Conservation (phyloP, 2,797 vertebrate species). For the Lycodopsis pacificus region DNA sequence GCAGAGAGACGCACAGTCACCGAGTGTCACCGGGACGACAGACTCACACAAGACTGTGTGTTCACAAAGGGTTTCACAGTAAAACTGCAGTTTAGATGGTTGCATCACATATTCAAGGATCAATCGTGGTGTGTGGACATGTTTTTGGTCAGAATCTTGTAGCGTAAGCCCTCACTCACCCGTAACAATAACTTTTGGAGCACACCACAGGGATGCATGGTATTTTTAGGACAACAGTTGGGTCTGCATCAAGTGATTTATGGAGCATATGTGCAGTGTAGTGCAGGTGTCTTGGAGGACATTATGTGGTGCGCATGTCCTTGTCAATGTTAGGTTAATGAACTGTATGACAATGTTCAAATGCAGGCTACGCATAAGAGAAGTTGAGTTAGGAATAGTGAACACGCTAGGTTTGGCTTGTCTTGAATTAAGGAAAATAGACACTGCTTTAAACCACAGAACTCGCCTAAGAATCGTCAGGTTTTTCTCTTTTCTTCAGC, state of each 20-base stretch:
- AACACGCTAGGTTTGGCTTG: too few species aligned
- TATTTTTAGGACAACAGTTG: constrained; percentile 47
- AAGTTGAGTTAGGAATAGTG: neutral
- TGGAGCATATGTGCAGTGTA: neutral
- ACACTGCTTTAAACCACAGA: too few species aligned
- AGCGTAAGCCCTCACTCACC: neutral
- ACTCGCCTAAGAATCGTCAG: neutral
- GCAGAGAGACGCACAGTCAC: constrained; percentile 25
- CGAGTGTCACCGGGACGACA: constrained; percentile 2
- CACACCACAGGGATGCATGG: constrained; percentile 6
- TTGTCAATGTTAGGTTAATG: neutral
- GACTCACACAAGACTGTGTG: neutral
- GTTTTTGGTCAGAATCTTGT: neutral
- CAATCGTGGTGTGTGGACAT: too few species aligned
- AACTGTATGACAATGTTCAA: neutral
- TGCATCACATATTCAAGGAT: neutral
- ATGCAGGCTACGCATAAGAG: too few species aligned
- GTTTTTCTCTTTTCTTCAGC: neutral
- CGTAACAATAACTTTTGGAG: neutral
- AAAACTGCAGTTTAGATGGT: neutral
- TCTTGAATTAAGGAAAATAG: neutral
- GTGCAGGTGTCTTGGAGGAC: constrained; percentile 27
- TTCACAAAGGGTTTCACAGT: neutral
- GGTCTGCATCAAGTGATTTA: constrained; percentile 31
- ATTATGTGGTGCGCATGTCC: neutral